Conservation (phyloP, 2,888 invertebrate genomes). For the Exephanes ischioxanthus region DNA sequence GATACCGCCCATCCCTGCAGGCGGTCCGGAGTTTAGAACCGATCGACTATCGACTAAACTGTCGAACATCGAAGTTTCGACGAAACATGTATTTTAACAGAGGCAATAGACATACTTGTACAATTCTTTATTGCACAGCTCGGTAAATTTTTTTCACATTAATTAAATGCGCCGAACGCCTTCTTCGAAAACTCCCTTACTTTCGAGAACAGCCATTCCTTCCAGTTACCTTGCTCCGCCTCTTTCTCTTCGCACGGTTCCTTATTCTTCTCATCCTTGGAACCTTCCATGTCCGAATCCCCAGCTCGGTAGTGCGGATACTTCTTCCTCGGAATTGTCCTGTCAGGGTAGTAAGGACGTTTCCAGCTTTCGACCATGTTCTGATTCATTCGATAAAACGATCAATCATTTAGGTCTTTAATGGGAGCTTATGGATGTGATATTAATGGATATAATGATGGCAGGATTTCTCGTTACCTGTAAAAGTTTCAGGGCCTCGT, state of each 20-base stretch:
- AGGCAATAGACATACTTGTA: background rate
- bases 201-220: slow-evolving; percentile 1
- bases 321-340: background rate
- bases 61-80: background rate
- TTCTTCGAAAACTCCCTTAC: background rate
- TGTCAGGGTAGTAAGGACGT: background rate
- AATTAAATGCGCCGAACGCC: background rate
- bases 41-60: background rate
- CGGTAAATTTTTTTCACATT: background rate
- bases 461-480: slow-evolving; percentile 14
- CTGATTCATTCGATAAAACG: slow-evolving; percentile 6
- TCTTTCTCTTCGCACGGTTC: background rate
- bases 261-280: background rate
- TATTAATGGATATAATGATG: background rate
- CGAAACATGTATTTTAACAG: background rate
- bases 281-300: background rate
- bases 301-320: background rate
- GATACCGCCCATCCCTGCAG: background rate
- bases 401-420: background rate
- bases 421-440: background rate
- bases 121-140: background rate
- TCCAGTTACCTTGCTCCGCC: background rate
- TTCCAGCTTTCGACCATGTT: background rate
- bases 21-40: background rate
- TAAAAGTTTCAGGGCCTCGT: background rate